A percentile compares a stretch with the other conserved stretches of the same genome.
Conservation (phyloP, 2,888 invertebrate species). For the Colostygia pectinataria region DNA sequence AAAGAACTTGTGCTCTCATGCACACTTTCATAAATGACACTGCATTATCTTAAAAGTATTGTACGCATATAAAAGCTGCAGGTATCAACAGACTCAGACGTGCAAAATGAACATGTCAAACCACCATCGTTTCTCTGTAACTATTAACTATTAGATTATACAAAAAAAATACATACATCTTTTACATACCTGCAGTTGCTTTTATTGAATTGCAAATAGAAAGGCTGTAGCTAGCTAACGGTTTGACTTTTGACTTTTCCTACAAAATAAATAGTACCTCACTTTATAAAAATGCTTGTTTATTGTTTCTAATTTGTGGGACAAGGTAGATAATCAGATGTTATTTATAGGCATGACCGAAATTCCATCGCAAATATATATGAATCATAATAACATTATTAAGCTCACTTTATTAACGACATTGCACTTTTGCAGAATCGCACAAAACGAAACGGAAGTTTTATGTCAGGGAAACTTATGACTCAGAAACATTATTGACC, state of each 20-base stretch:
- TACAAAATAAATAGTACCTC: no score
- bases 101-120: not conserved
- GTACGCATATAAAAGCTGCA: not conserved
- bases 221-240: no score
- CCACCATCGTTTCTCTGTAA: not conserved
- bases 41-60: not conserved
- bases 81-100: no score
- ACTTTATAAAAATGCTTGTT: not conserved
- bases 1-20: constrained; percentile 1
- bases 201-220: no score
- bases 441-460: constrained; percentile 40
- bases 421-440: no score
- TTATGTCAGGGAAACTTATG: constrained; percentile 33
- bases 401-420: no score
- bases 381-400: no score
- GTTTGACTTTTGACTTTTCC: no score
- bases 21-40: constrained; percentile 12
- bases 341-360: constrained; percentile 27
- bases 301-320: constrained; percentile 19
- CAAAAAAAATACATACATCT: no score
- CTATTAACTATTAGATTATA: not conserved
- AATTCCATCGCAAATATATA: constrained; percentile 28
- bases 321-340: constrained; percentile 18
- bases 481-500: constrained; percentile 16
- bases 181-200: no score